phyloP scores from a whole-genome alignment of 1,140 invertebrate species.

The Planococcus citri region DNA sequence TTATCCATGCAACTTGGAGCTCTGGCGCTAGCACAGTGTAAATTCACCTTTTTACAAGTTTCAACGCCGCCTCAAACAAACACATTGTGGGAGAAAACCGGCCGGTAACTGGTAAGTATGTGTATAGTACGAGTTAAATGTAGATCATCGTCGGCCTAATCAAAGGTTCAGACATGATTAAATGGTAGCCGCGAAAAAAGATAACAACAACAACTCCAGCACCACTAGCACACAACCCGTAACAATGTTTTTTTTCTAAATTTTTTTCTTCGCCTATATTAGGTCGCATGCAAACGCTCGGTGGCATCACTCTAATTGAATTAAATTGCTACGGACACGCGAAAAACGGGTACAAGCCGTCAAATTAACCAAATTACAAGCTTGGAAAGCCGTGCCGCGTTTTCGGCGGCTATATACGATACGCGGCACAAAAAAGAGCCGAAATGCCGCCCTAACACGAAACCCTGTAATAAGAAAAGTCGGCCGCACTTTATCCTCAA shows the following conservation, averaged over 20 bases:
- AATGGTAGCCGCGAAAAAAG: not conserved
- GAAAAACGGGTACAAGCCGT: conserved; percentile 17
- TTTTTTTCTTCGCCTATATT: not conserved
- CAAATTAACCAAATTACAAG: conserved; percentile 20
- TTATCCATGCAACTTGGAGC: too few relatives aligned
- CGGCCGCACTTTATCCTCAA: conserved; percentile 1
- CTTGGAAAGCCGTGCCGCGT: not conserved
- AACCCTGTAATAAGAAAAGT: conserved; percentile 13
- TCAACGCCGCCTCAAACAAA: too few relatives aligned
- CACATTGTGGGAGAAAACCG: too few relatives aligned
- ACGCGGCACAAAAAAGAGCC: not conserved
- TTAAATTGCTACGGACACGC: conserved; percentile 20
- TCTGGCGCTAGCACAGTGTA: too few relatives aligned
- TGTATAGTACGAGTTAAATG: too few relatives aligned
- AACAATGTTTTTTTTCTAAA: conserved; percentile 2
- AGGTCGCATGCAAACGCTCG: conserved; percentile 10
- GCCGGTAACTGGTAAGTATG: too few relatives aligned
- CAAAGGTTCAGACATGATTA: not conserved
- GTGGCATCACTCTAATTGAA: conserved; percentile 17
- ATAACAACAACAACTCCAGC: too few relatives aligned
- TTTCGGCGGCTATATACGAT: not conserved
- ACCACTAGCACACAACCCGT: too few relatives aligned
- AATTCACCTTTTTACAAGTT: too few relatives aligned
- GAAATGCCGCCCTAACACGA: conserved; percentile 16
- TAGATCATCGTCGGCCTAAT: not conserved